phyloP scores from a whole-genome alignment of 1,140 invertebrate species.

The Drosophila murphyi region DNA sequence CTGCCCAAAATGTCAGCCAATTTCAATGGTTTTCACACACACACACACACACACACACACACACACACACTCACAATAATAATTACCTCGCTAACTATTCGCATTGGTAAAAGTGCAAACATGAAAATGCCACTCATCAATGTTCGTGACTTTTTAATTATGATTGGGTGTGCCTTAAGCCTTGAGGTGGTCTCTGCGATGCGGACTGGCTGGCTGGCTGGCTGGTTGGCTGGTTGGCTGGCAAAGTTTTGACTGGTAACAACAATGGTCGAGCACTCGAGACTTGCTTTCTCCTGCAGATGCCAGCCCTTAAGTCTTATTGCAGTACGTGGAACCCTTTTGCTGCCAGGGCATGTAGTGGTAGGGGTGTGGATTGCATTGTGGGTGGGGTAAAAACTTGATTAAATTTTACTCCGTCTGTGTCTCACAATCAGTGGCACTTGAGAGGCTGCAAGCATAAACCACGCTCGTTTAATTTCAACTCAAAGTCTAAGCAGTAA shows the following conservation, averaged over 20 bases:
- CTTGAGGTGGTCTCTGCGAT: background rate
- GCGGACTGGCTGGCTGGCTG: conserved; percentile 2
- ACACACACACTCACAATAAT: no score
- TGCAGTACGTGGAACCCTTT: conserved; percentile 45
- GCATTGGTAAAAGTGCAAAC: conserved; percentile 19
- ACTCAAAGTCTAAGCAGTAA: conserved; percentile 80
- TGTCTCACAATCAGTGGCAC: conserved; percentile 40
- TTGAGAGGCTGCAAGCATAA: conserved; percentile 62
- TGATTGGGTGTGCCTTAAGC: background rate
- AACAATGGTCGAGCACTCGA: conserved; percentile 74
- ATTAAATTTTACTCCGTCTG: conserved; percentile 75
- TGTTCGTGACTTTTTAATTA: conserved; percentile 50
- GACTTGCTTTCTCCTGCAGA: conserved; percentile 66
- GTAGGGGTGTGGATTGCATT: background rate
- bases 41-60: no score
- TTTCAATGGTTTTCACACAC: background rate
- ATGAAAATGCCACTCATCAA: conserved; percentile 33
- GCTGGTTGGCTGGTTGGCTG: background rate
- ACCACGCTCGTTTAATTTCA: conserved; percentile 81
- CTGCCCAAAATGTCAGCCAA: conserved; percentile 5
- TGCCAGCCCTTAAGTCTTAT: no score
- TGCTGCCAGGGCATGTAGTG: conserved; percentile 6
- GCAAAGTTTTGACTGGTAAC: conserved; percentile 62
- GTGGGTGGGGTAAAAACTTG: conserved; percentile 49
- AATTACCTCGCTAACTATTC: background rate